Evolutionary conservation across 2,888 invertebrate species (phyloP), one percentile per base, ranked within the genome.

Genomic region (Acheta domesticus): DNA sequence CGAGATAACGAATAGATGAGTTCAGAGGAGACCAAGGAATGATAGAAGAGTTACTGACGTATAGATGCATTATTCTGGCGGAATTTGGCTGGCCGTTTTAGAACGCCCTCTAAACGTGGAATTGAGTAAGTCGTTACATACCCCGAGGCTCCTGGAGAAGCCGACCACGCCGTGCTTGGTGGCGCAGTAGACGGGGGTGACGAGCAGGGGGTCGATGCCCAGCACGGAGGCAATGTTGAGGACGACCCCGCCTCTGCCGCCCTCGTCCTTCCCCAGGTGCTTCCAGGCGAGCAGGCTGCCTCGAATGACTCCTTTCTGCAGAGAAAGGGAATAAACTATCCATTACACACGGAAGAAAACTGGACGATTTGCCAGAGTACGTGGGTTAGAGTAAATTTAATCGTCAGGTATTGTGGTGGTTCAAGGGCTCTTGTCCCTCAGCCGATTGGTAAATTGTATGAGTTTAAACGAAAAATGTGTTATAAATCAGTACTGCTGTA

Each of bases 171-270:
- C 87, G 81, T 84, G 85, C 82, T 87, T 87, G 3, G 86, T 86
- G 8, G 86, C 86, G 1, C 84, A 84, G 82, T 87, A 87, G 80
- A 87, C 83, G 0, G 87, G 87, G 3, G 75, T 74, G 12, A 74
- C 49, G 49, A 88, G 88, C 74, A 88, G 86, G 0, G 89, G 83
- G 20, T 83, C 83, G 75, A 85, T 82, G 20, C 88, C 88, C 80
- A 86, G 85, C 79, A 87, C 86, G 23, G 89, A 88, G 36, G 88
- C 85, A 19, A 88, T 85, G 82, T 89, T 89, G 19, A 89, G 85
- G 48, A 89, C 85, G 14, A 87, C 85, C 23, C 88, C 89, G 23
- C 89, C 89, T 11, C 83, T 82, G 4, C 87, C 87, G 1, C 85
- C 86, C 48, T 85, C 85, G 83, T 87, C 86, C 79, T 84, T 85